phyloP scores from a whole-genome alignment of 2,113 vertebrate genomes.

The Neopipo cinnamomea region DNA sequence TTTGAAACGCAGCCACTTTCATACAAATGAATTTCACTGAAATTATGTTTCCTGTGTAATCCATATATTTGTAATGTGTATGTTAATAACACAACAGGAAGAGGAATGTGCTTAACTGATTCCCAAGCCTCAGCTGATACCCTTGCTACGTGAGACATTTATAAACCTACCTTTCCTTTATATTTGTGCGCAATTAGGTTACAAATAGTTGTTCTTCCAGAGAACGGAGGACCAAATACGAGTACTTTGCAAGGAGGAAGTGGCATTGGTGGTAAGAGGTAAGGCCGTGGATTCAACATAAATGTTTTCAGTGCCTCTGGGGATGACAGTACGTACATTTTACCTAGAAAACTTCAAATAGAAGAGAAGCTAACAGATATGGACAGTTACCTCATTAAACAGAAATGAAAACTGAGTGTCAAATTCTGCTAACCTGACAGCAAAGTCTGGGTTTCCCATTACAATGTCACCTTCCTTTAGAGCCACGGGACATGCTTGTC shows the following conservation, averaged over 20 bases:
- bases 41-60: background rate
- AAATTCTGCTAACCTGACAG: constrained; percentile 79
- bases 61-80: background rate
- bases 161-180: constrained; percentile 70
- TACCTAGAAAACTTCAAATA: constrained; percentile 88
- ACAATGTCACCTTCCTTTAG: constrained; percentile 82
- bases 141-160: background rate
- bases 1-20: background rate
- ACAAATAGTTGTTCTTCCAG: constrained; percentile 86
- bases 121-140: background rate
- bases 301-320: constrained; percentile 81
- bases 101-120: background rate
- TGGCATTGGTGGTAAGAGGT: constrained; percentile 91
- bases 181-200: constrained; percentile 80
- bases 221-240: constrained; percentile 79
- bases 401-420: background rate
- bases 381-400: background rate
- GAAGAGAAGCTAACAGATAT: background rate
- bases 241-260: constrained; percentile 84
- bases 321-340: constrained; percentile 87
- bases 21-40: background rate
- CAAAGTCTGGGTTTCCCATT: constrained; percentile 78
- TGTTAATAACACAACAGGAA: background rate
- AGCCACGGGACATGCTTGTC: constrained; percentile 83
- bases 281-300: constrained; percentile 81